Evolutionary conservation across 2,797 vertebrate species (phyloP).

Genomic region (Chaenodraco wilsoni): DNA sequence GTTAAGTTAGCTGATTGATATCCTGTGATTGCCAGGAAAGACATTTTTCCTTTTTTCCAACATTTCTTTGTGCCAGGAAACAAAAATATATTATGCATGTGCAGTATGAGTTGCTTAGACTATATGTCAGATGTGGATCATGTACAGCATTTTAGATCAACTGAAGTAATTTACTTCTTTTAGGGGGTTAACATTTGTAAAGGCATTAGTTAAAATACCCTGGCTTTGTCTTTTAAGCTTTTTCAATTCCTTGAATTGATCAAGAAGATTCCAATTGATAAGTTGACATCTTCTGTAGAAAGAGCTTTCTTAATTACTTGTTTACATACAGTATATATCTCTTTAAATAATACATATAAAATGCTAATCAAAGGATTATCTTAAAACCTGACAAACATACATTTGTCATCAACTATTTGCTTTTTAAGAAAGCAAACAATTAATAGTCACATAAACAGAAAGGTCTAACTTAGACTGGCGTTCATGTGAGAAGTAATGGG

Average conservation of each 20-base stretch:
- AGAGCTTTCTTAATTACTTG: background rate
- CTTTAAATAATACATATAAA: too few relatives aligned
- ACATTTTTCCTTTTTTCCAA: constrained; percentile 5
- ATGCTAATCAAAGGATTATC: too few relatives aligned
- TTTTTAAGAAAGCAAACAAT: background rate
- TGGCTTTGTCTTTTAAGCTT: constrained; percentile 2
- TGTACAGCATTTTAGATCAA: too few relatives aligned
- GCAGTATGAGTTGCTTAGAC: too few relatives aligned
- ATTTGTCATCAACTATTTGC: background rate
- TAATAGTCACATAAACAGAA: background rate
- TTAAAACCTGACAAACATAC: too few relatives aligned
- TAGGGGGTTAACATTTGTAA: too few relatives aligned
- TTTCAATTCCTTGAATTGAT: background rate
- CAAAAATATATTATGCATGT: too few relatives aligned
- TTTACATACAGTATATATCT: background rate
- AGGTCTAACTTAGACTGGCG: background rate
- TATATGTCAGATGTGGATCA: too few relatives aligned
- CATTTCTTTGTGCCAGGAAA: constrained; percentile 10
- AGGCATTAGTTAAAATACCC: background rate
- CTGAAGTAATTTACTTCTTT: too few relatives aligned
- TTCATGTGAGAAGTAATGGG: background rate
- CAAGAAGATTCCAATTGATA: background rate
- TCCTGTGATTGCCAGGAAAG: constrained; percentile 9
- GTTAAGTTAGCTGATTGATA: constrained; percentile 24
- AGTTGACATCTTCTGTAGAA: background rate